Conservation (phyloP, 1,140 invertebrate species). For the Stegodyphus mimosarum region DNA sequence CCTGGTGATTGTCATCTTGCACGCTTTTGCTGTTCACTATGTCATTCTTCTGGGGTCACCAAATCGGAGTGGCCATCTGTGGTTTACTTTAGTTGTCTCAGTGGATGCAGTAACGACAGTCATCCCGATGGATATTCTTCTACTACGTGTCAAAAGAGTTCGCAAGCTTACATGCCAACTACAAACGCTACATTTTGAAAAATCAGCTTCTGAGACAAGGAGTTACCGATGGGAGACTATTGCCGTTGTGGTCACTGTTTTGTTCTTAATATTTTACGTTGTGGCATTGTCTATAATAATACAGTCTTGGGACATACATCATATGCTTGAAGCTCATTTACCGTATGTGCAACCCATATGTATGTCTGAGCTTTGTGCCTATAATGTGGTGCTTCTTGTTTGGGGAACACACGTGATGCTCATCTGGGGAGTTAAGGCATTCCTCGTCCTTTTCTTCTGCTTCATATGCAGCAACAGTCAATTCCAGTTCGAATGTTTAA, state of each 20-base stretch:
- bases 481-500: constrained; percentile 57
- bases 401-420: constrained; percentile 58
- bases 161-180: constrained; percentile 47
- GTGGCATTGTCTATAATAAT: constrained; percentile 55
- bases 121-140: constrained; percentile 56
- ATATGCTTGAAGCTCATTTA: constrained; percentile 57
- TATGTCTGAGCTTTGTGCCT: constrained; percentile 36
- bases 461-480: constrained; percentile 56
- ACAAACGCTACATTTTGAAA: constrained; percentile 51
- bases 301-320: constrained; percentile 56
- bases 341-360: constrained; percentile 55
- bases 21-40: constrained; percentile 55
- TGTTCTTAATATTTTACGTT: constrained; percentile 57
- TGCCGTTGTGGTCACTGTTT: constrained; percentile 35
- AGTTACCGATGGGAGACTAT: constrained; percentile 54
- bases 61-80: constrained; percentile 49
- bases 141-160: constrained; percentile 40
- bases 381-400: constrained; percentile 51
- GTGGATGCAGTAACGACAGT: constrained; percentile 58
- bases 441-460: constrained; percentile 58
- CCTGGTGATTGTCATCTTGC: constrained; percentile 42
- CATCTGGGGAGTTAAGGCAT: constrained; percentile 52
- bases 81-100: constrained; percentile 56
- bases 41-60: constrained; percentile 49
- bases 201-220: constrained; percentile 32